Percentiles rank a stretch among this genome's conserved stretches.
These are phyloP conservation scores for Heliocidaris tuberculata DNA, from an alignment of 35 echinoderm and acorn worm species.

Conservation along the genomic window DNA sequence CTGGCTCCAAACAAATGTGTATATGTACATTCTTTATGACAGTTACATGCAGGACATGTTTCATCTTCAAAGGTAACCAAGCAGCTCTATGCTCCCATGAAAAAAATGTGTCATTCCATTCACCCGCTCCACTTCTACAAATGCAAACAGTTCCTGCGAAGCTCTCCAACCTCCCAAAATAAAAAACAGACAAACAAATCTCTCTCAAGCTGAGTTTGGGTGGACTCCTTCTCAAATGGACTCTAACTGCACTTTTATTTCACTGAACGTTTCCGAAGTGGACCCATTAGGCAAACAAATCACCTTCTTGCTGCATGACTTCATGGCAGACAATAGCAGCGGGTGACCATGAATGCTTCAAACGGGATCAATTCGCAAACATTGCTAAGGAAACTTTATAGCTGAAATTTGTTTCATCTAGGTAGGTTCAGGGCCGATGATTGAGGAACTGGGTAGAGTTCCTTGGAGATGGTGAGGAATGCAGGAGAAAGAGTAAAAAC, in stretches of 20 bases:
- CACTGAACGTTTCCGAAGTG: background rate
- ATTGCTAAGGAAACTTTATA: background rate
- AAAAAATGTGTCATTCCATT: background rate
- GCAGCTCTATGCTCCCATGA: background rate
- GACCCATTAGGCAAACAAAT: background rate
- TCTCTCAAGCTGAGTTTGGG: background rate
- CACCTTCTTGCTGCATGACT: background rate
- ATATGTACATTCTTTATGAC: too few relatives aligned
- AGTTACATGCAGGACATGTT: background rate
- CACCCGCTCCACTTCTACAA: background rate
- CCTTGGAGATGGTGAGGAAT: too few relatives aligned
- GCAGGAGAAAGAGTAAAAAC: too few relatives aligned
- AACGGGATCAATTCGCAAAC: background rate
- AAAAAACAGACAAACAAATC: background rate
- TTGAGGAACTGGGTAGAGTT: too few relatives aligned
- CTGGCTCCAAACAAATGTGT: too few relatives aligned
- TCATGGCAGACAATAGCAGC: background rate
- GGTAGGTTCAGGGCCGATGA: too few relatives aligned
- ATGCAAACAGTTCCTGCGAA: background rate
- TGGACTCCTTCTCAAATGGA: background rate
- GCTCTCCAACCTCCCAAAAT: background rate
- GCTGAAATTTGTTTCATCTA: too few relatives aligned
- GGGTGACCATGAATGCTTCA: background rate
- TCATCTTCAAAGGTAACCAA: background rate
- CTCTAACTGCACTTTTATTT: background rate